Conservation (phyloP, 64 coral and sea anemone genomes). For the Hydrozoanthus tunicans region DNA sequence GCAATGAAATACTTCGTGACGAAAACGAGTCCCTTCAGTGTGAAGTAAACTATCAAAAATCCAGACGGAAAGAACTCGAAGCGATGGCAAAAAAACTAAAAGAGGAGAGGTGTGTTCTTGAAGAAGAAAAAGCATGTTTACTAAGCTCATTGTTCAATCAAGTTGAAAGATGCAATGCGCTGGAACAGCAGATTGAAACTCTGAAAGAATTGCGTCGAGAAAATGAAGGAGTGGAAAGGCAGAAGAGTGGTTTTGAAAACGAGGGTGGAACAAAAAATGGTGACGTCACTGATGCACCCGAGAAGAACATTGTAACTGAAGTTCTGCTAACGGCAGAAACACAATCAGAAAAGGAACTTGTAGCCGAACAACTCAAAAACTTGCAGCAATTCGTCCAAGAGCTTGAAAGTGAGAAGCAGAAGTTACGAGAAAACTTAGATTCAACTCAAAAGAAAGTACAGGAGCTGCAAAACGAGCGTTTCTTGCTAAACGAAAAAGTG, state of each 20-base stretch:
- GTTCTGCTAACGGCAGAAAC: neutral
- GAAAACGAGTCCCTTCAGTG: constrained; percentile 77
- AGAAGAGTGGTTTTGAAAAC: neutral
- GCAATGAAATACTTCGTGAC: constrained; percentile 74
- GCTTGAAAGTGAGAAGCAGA: constrained; percentile 86
- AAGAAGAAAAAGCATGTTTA: constrained; percentile 90
- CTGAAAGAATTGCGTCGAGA: constrained; percentile 27
- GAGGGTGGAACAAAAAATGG: neutral
- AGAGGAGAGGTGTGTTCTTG: constrained; percentile 72
- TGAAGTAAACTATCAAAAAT: constrained; percentile 60
- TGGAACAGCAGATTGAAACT: constrained; percentile 78
- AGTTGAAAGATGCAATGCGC: constrained; percentile 75
- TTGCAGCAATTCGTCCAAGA: constrained; percentile 71
- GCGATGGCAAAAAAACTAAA: constrained; percentile 59
- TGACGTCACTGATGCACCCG: constrained; percentile 4
- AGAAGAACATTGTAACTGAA: neutral
- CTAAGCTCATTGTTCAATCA: constrained; percentile 85
- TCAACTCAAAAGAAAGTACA: constrained; percentile 69
- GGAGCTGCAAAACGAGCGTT: constrained; percentile 69
- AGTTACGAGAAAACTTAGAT: constrained; percentile 53
- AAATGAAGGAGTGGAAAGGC: constrained; percentile 6
- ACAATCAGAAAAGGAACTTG: constrained; percentile 46
- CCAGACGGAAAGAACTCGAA: constrained; percentile 68
- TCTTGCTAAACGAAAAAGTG: constrained; percentile 59
- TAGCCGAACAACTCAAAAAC: constrained; percentile 54